A percentile compares a stretch with the other conserved stretches of the same genome.
These are phyloP conservation scores for Glaucidium brasilianum DNA, from an alignment of 2,113 vertebrate genomes.

Conservation along the genomic window DNA sequence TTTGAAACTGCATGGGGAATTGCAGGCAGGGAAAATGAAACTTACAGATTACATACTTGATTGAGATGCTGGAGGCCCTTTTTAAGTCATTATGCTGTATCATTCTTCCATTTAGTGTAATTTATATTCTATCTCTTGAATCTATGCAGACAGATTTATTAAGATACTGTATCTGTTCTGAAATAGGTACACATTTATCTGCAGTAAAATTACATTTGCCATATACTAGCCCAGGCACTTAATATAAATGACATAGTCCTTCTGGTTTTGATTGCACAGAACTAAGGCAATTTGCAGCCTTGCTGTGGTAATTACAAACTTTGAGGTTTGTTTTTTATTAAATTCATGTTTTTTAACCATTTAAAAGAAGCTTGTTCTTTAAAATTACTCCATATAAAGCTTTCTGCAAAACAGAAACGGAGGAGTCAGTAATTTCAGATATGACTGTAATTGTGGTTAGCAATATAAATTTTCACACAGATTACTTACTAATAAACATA, in stretches of 20 bases:
- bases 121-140: conserved; percentile 6
- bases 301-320: background rate
- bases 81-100: background rate
- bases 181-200: background rate
- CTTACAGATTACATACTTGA: background rate
- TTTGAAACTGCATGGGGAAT: background rate
- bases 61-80: conserved; percentile 8
- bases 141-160: background rate
- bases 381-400: background rate
- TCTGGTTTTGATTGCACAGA: background rate
- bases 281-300: background rate
- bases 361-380: background rate
- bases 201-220: background rate
- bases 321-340: background rate
- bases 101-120: conserved; percentile 17
- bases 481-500: background rate
- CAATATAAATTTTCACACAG: background rate
- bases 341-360: background rate
- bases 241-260: background rate
- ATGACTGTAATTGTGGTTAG: background rate
- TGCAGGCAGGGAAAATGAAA: background rate
- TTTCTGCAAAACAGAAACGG: background rate
- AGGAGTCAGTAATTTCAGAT: background rate
- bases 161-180: background rate
- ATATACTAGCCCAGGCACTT: background rate